Evolutionary conservation across 1,140 invertebrate species (phyloP).

Genomic region (Drosophila watanabei): DNA sequence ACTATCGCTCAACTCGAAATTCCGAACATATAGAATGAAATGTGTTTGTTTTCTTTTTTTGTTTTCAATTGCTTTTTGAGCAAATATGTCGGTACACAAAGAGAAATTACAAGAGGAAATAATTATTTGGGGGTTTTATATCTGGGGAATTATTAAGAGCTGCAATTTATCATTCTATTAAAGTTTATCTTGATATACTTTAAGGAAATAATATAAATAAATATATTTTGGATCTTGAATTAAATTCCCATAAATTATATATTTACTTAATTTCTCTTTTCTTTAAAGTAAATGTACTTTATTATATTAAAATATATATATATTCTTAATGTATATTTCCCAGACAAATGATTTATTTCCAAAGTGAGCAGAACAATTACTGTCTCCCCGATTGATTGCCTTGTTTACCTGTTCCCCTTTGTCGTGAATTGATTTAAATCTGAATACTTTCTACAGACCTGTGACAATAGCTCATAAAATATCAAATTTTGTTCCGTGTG

Average conservation of each 20-base stretch:
- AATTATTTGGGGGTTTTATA: background rate
- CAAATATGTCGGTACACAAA: slow-evolving; percentile 21
- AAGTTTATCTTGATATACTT: too few species aligned
- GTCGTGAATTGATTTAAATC: slow-evolving; percentile 1
- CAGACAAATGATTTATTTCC: background rate
- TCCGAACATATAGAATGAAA: slow-evolving; percentile 41
- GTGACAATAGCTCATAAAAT: slow-evolving; percentile 16
- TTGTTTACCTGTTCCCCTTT: background rate
- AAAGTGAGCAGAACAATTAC: background rate
- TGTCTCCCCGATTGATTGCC: background rate
- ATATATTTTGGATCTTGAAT: background rate
- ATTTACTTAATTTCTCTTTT: too few species aligned
- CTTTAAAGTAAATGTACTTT: too few species aligned
- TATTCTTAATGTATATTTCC: background rate
- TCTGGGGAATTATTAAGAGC: too few species aligned
- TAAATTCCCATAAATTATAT: too few species aligned
- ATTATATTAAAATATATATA: too few species aligned
- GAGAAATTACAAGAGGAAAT: background rate
- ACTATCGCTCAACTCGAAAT: slow-evolving; percentile 48
- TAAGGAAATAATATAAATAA: too few species aligned
- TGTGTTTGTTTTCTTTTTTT: slow-evolving; percentile 31
- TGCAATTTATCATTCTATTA: background rate
- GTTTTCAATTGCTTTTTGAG: slow-evolving; percentile 28
- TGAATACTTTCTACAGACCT: background rate
- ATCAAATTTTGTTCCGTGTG: slow-evolving; percentile 32